Percentiles rank a stretch among this genome's conserved stretches.
These are phyloP conservation scores for Mesorhabditis sp. DNA, from an alignment of 2,888 invertebrate species.

Conservation along the genomic window DNA sequence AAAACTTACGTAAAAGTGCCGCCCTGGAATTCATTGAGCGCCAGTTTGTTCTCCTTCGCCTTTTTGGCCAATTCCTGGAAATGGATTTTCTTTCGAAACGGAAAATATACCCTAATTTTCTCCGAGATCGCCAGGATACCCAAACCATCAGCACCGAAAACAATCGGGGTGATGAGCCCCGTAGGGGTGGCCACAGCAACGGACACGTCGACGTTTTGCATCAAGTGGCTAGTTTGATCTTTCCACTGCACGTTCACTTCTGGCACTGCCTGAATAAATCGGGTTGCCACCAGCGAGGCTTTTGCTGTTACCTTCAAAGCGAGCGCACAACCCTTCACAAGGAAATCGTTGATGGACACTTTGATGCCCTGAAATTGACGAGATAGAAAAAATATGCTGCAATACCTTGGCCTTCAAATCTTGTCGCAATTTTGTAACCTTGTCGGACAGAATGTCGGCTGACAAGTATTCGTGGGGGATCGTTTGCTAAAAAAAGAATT, in stretches of 20 bases:
- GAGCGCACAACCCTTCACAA: constrained; percentile 69
- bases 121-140: constrained; percentile 64
- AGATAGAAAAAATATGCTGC: background rate
- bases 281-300: background rate
- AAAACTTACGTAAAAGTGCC: constrained; percentile 58
- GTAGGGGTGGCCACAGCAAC: constrained; percentile 90
- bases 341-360: constrained; percentile 70
- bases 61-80: constrained; percentile 30
- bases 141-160: constrained; percentile 66
- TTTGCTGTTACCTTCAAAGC: constrained; percentile 66
- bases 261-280: constrained; percentile 57
- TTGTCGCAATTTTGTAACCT: constrained; percentile 63
- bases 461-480: constrained; percentile 71
- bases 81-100: background rate
- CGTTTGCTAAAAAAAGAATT: constrained; percentile 62
- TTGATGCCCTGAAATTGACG: constrained; percentile 20
- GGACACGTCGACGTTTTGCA: constrained; percentile 76
- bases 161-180: constrained; percentile 89
- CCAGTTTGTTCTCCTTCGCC: constrained; percentile 64
- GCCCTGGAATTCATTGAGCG: constrained; percentile 70
- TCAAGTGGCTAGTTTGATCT: constrained; percentile 16
- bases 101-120: constrained; percentile 21
- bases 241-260: constrained; percentile 31
- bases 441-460: constrained; percentile 65
- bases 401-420: constrained; percentile 57